These are phyloP conservation scores for Glaucopsyche alexis DNA, from an alignment of 2,888 invertebrate species.

Conservation along the genomic window DNA sequence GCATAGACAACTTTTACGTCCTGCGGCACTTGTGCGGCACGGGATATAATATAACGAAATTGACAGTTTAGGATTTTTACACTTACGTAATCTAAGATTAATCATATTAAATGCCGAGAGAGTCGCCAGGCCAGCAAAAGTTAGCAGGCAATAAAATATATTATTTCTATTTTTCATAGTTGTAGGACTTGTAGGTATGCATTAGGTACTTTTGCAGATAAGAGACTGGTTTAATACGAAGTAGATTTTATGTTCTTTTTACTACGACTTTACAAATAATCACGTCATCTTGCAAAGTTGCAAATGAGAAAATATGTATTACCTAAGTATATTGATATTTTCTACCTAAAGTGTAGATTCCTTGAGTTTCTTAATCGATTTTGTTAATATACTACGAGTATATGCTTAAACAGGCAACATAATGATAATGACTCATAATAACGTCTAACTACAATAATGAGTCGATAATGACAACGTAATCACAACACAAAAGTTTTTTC, in stretches of 20 bases:
- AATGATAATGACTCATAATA: too few species aligned
- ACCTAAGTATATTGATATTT: not conserved
- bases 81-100: too few species aligned
- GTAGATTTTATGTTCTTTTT: not conserved
- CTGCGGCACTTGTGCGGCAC: constrained; percentile 5
- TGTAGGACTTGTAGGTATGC: not conserved
- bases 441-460: too few species aligned
- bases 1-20: constrained; percentile 25
- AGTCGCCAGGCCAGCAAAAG: too few species aligned
- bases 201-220: not conserved
- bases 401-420: too few species aligned
- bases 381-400: too few species aligned
- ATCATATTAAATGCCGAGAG: too few species aligned
- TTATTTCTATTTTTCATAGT: not conserved
- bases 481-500: too few species aligned
- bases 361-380: not conserved
- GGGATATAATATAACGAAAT: constrained; percentile 12
- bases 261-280: not conserved
- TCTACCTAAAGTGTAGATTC: not conserved
- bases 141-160: not conserved
- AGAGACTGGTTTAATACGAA: not conserved
- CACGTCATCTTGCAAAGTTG: not conserved
- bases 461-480: too few species aligned
- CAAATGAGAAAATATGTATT: not conserved
- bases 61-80: not conserved